Evolutionary conservation across 2,797 vertebrate genomes (phyloP), one percentile per base, ranked within the genome.

Genomic region (Miichthys miiuy): DNA sequence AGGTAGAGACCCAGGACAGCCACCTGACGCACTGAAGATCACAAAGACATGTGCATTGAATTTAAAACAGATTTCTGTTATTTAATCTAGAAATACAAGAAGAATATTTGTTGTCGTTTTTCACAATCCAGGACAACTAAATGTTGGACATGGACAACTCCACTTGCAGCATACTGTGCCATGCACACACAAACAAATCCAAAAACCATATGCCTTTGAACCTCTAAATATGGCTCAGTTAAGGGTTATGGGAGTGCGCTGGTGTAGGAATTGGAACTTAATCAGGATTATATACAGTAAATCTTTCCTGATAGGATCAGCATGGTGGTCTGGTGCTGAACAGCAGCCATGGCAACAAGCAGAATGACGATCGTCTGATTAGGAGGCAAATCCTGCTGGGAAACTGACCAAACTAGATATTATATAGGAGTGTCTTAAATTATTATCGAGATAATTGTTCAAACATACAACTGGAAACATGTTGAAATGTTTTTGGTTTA

Each of bases 1-100:
- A 98, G 69, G 91, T 96, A 99, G 55, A 96, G 93, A 54, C 94
- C 89, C 91, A 96, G 81, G 61, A 96, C 91, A 68, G 93, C 66
- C 84, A 95, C 82, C 92, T 96, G 97, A 77, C 95, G 86, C 92
- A 95, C 98, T 98, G 92, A 38, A 56, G 3, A 58, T 68, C 38
- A 79, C 48, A 80, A 14, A 44, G 42, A 34, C 30, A 7, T 61
- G 4, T n/a, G 71, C 7, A 62, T 6, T n/a, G 0, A 46, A 34
- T 44, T 41, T 21, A 27, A 65, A 62, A 69, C 17, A 4, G 10
- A 38, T 41, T 58, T 42, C 14, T 48, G n/a, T 47, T 56, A 38
- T 44, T 23, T 27, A 27, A 41, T 38, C 10, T 3, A 5, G 25
- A 3, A 13, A 60, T 13, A 60, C n/a, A 21, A 38, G 18, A 18